Conservation (phyloP, 1,140 invertebrate species). For the Bombus sibiricus region DNA sequence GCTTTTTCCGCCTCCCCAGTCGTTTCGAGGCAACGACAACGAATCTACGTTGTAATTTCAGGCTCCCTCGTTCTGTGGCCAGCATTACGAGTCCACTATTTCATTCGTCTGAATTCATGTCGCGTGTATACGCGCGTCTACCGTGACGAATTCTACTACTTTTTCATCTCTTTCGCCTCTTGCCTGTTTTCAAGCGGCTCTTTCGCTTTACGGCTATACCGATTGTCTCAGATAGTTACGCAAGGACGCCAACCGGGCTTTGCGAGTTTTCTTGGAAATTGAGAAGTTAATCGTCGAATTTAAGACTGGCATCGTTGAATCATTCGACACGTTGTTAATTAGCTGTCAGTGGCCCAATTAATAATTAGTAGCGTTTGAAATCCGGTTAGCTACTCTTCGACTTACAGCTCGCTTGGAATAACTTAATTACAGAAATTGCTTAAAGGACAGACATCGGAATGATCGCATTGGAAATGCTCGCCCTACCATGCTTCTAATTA, state of each 20-base stretch:
- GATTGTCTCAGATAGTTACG: neutral
- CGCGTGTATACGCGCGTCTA: neutral
- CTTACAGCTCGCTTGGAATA: too few species aligned
- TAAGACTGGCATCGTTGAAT: neutral
- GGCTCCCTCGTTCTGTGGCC: conserved; percentile 36
- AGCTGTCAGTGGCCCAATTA: neutral
- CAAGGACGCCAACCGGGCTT: neutral
- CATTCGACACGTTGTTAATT: neutral
- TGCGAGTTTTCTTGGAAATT: neutral
- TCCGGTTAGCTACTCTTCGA: too few species aligned
- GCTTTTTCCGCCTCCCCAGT: neutral
- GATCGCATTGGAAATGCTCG: neutral
- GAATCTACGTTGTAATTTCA: conserved; percentile 48
- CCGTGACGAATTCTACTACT: conserved; percentile 5
- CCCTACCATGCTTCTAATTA: neutral
- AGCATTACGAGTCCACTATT: conserved; percentile 50
- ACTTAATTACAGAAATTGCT: neutral
- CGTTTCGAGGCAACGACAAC: conserved; percentile 13
- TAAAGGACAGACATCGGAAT: neutral
- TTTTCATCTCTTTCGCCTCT: conserved; percentile 25
- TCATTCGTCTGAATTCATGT: conserved; percentile 57
- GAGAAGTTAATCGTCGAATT: neutral
- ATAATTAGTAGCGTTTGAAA: conserved; percentile 10
- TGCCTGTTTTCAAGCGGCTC: conserved; percentile 2
- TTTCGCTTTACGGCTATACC: neutral